Conservation (phyloP, 2,888 invertebrate species). For the Geotrupes spiniger region DNA sequence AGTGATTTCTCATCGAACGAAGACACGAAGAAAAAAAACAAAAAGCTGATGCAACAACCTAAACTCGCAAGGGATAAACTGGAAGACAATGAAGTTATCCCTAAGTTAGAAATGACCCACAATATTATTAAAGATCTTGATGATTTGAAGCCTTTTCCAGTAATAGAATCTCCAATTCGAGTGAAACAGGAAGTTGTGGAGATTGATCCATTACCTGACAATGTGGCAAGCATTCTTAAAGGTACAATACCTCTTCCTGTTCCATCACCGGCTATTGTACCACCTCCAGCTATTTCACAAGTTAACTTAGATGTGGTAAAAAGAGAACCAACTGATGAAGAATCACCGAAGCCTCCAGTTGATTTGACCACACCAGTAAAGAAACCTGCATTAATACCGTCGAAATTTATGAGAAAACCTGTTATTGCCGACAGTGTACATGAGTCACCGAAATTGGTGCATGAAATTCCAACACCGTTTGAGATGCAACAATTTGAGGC, state of each 20-base stretch:
- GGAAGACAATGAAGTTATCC: slow-evolving; percentile 7
- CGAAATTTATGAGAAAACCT: slow-evolving; percentile 25
- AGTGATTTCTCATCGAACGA: slow-evolving; percentile 14
- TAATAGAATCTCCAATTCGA: not conserved
- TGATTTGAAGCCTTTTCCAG: slow-evolving; percentile 16
- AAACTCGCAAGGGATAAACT: slow-evolving; percentile 5
- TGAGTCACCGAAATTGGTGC: too few relatives aligned
- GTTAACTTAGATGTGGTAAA: slow-evolving; percentile 8
- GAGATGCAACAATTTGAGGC: not conserved
- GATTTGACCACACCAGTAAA: slow-evolving; percentile 21
- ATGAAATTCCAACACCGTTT: not conserved
- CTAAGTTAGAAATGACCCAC: slow-evolving; percentile 15
- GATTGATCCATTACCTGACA: slow-evolving; percentile 5
- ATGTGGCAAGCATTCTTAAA: too few relatives aligned
- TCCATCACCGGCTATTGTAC: slow-evolving; percentile 10
- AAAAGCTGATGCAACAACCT: too few relatives aligned
- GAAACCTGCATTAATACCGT: slow-evolving; percentile 26
- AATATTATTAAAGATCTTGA: slow-evolving; percentile 15
- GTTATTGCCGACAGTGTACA: too few relatives aligned
- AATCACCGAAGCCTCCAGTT: slow-evolving; percentile 4
- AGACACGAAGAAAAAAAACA: slow-evolving; percentile 9
- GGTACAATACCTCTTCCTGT: not conserved
- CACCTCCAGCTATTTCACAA: slow-evolving; percentile 7
- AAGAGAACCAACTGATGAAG: slow-evolving; percentile 20
- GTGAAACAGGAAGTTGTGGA: not conserved